Conservation (phyloP, 2,888 invertebrate genomes). For the Hemistola chrysoprasaria region DNA sequence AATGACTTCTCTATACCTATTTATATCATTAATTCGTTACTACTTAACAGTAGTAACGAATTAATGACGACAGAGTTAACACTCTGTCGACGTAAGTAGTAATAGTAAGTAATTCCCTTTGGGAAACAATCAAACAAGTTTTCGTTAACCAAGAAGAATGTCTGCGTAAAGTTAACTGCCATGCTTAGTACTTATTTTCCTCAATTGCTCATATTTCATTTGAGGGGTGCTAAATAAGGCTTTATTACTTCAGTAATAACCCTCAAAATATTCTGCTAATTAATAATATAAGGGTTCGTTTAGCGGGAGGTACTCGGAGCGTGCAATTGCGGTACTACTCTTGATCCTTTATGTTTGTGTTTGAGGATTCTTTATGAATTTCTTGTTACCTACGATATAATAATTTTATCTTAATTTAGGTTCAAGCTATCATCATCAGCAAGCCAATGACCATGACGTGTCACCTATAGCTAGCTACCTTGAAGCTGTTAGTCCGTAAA, state of each 20-base stretch:
- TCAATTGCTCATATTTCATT: constrained; percentile 78
- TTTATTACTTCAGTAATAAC: constrained; percentile 79
- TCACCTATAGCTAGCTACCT: no score
- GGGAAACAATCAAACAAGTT: constrained; percentile 1
- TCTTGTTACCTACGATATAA: constrained; percentile 5
- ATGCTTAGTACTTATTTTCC: constrained; percentile 68
- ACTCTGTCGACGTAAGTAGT: no score
- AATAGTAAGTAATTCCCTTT: no score
- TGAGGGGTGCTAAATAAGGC: constrained; percentile 73
- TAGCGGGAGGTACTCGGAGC: constrained; percentile 45
- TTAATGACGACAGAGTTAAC: no score
- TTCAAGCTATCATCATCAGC: no score
- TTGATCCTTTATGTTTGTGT: constrained; percentile 15
- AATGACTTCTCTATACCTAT: no score
- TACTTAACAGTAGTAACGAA: no score
- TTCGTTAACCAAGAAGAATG: constrained; percentile 18
- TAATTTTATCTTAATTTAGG: background rate
- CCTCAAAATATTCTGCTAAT: constrained; percentile 78
- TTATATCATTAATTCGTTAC: no score
- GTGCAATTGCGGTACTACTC: constrained; percentile 27
- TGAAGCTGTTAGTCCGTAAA: no score
- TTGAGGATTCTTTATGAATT: constrained; percentile 34
- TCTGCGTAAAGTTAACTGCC: constrained; percentile 40
- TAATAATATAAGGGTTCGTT: constrained; percentile 75
- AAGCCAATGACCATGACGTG: no score